Evolutionary conservation across 2,888 invertebrate genomes (phyloP).

Genomic region (Syrphus vitripennis): DNA sequence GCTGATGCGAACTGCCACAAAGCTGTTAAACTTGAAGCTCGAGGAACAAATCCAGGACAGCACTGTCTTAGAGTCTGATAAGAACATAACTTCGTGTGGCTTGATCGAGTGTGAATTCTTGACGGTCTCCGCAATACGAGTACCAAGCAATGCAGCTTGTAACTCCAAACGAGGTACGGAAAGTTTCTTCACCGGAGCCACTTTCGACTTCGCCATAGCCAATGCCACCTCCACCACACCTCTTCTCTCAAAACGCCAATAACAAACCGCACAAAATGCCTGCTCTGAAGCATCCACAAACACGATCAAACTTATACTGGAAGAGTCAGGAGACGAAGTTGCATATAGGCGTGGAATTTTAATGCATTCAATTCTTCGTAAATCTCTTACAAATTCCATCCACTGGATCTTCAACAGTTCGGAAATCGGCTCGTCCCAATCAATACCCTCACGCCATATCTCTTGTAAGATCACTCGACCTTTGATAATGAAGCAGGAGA

Average conservation of each 20-base stretch:
- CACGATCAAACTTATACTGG: not conserved
- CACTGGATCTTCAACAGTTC: not conserved
- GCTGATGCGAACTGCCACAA: not conserved
- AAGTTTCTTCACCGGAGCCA: not conserved
- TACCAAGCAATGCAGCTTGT: not conserved
- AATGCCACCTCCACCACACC: not conserved
- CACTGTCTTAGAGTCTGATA: constrained; percentile 22
- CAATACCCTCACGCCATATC: constrained; percentile 14
- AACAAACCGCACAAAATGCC: not conserved
- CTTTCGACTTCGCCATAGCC: not conserved
- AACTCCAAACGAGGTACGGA: not conserved
- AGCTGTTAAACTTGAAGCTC: not conserved
- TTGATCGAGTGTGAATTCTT: not conserved
- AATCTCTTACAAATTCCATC: not conserved
- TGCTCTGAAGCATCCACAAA: not conserved
- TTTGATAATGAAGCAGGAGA: constrained; percentile 6
- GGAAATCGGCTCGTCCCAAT: constrained; percentile 26
- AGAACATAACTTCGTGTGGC: not conserved
- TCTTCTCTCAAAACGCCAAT: not conserved
- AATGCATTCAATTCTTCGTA: not conserved
- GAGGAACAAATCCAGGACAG: not conserved
- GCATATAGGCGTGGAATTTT: not conserved
- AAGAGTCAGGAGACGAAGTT: not conserved
- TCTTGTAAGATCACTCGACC: constrained; percentile 17
- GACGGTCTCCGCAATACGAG: not conserved